Evolutionary conservation across 2,888 invertebrate genomes (phyloP).

Genomic region (Hydriomena furcata): DNA sequence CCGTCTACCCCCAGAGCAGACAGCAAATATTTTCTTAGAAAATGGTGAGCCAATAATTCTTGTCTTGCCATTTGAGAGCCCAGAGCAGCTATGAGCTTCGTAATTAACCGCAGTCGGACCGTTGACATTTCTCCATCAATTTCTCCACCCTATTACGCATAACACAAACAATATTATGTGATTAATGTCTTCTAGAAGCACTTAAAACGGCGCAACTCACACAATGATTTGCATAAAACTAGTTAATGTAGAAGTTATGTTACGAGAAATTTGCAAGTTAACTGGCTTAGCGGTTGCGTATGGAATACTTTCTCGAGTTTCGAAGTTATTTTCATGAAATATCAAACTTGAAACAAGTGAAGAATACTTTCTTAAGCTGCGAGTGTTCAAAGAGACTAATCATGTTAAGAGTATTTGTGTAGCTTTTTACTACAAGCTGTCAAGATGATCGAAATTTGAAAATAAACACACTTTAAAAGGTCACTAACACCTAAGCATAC

Average conservation of each 20-base stretch:
- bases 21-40: constrained; percentile 34
- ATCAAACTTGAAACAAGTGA: constrained; percentile 4
- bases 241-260: constrained; percentile 70
- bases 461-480: constrained; percentile 25
- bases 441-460: neutral
- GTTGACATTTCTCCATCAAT: constrained; percentile 76
- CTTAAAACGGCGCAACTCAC: constrained; percentile 61
- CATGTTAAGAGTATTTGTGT: too few relatives aligned
- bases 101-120: constrained; percentile 72
- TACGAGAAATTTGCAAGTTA: constrained; percentile 31
- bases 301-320: constrained; percentile 23
- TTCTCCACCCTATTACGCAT: constrained; percentile 64
- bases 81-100: constrained; percentile 44
- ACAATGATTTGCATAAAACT: constrained; percentile 79
- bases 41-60: constrained; percentile 38
- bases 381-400: too few relatives aligned
- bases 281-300: constrained; percentile 20
- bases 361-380: neutral
- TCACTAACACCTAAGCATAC: constrained; percentile 29
- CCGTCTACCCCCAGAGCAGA: constrained; percentile 25
- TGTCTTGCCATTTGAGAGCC: constrained; percentile 27
- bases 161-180: constrained; percentile 76
- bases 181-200: constrained; percentile 72
- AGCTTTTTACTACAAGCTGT: neutral
- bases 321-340: constrained; percentile 13